Evolutionary conservation across 1,140 invertebrate genomes (phyloP).

Genomic region (Diorhabda sublineata): DNA sequence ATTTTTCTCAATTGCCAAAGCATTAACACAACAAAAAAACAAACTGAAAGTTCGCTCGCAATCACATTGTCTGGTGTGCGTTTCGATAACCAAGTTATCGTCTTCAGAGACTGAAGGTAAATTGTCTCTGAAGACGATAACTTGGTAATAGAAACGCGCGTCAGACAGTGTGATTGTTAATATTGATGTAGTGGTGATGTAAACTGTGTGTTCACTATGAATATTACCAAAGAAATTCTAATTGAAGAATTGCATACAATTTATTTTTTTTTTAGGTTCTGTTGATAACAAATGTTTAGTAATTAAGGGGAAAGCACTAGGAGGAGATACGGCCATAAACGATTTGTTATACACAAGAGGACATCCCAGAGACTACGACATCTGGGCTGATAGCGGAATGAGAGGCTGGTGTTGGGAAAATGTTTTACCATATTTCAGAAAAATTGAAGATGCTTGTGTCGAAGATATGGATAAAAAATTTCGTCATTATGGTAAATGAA

Average conservation of each 20-base stretch:
- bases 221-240: background rate
- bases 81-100: too few relatives aligned
- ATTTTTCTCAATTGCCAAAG: too few relatives aligned
- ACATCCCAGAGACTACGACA: slow-evolving; percentile 59
- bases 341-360: slow-evolving; percentile 86
- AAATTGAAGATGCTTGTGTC: slow-evolving; percentile 63
- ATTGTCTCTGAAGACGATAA: too few relatives aligned
- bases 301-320: slow-evolving; percentile 61
- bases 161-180: too few relatives aligned
- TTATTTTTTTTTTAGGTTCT: background rate
- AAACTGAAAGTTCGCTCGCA: too few relatives aligned
- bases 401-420: slow-evolving; percentile 77
- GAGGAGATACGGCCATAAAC: slow-evolving; percentile 77
- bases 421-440: slow-evolving; percentile 76
- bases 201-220: too few relatives aligned
- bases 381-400: slow-evolving; percentile 69
- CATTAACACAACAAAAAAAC: too few relatives aligned
- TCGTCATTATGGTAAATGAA: slow-evolving; percentile 51
- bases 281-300: slow-evolving; percentile 50
- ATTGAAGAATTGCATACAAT: background rate
- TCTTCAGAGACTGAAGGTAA: too few relatives aligned
- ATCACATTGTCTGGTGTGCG: too few relatives aligned
- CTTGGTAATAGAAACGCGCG: too few relatives aligned
- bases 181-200: too few relatives aligned
- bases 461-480: slow-evolving; percentile 51